phyloP scores from a whole-genome alignment of 2,113 vertebrate genomes.

The Alligator sinensis region DNA sequence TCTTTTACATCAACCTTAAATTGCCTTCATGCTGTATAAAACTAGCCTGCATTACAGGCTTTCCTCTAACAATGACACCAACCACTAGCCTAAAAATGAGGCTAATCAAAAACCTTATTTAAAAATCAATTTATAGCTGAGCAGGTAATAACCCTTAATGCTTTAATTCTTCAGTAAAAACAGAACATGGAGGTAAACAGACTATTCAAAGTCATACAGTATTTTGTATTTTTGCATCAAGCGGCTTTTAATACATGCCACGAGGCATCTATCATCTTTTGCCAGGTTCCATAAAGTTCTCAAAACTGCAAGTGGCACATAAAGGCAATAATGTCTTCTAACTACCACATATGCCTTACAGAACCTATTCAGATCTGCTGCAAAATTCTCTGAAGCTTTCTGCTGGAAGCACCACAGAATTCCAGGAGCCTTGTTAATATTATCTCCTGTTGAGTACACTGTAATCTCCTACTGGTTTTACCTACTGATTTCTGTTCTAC shows the following conservation, averaged over 20 bases:
- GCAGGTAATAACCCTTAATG: background rate
- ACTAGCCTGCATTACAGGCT: background rate
- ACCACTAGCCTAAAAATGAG: background rate
- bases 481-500: background rate
- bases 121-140: background rate
- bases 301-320: background rate
- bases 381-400: background rate
- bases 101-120: background rate
- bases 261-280: background rate
- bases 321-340: background rate
- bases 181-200: background rate
- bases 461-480: background rate
- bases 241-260: background rate
- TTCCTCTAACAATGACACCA: background rate
- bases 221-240: accelerated
- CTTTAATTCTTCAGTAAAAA: background rate
- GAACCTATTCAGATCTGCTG: background rate
- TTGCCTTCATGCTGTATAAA: accelerated
- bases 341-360: background rate
- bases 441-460: accelerated
- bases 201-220: accelerated
- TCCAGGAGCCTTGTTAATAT: background rate
- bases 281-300: background rate
- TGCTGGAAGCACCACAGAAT: background rate
- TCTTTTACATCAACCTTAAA: background rate